Base-by-base conservation (phyloP, 1,140 invertebrate species). In the Ptiloglossa arizonensis region DNA sequence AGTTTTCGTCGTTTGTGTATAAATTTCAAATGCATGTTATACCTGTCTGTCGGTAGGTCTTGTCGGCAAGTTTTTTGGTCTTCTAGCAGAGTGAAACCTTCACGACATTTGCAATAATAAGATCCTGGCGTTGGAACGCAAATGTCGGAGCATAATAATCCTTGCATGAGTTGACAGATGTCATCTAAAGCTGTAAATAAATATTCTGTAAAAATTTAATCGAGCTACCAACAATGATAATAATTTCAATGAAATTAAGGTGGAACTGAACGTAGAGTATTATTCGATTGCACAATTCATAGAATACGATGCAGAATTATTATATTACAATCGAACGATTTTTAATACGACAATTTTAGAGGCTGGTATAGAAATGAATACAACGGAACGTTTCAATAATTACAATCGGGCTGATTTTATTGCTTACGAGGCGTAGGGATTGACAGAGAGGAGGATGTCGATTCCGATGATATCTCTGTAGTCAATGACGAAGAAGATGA, bases 91-190 rank as follows among this genome's bases (percentile, higher is more conserved):
- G 94, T 93, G 85, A 95, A 97, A 6, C 96, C 97, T 78, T 94
- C 90, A 27, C 94, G 92, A 89, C 97, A 98, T 46, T 94, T 93
- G 89, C 97, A 98, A 69, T 92, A 93, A 89, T 95, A 97, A 0
- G 96, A 96, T 5, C 93, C 94, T 6, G 93, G 94, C 0, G 94
- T 93, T 0, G 95, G 94, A 11, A 96, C 93, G 84, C 96, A 97
- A 82, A 95, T 94, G 79, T 97, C 96, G 0, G 95, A 95, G 86
- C 96, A 97, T 11, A 96, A 88, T 80, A 95, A 93, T 11, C 94
- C 95, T 62, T 92, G 93, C 87, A 95, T 93, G 66, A 95, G 90
- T n/a, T 94, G 90, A 81, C 96, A 96, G 52, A 96, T 92, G 82
- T 95, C 94, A 81, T 94, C 94, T 79, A 92, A 24, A 41, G 87